Evolutionary conservation across 1,140 invertebrate species (phyloP).

Genomic region (Heliconius congener): DNA sequence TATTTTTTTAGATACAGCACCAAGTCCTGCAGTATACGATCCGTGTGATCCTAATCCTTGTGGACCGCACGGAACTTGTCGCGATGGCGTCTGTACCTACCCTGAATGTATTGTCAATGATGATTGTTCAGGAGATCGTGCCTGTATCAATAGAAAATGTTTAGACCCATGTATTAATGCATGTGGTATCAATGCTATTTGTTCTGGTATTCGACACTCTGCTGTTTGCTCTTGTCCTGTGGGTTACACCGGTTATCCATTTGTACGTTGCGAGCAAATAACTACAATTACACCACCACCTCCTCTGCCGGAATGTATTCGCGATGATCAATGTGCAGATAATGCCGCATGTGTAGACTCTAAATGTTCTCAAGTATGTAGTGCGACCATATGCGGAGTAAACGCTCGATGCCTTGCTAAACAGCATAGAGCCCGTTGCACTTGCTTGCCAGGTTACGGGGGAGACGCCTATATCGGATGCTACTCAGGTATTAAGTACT

Average conservation of each 20-base stretch:
- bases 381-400: constrained; percentile 86
- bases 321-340: constrained; percentile 91
- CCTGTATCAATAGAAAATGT: constrained; percentile 91
- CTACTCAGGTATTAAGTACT: constrained; percentile 83
- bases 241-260: constrained; percentile 90
- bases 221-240: constrained; percentile 85
- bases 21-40: constrained; percentile 75
- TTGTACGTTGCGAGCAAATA: constrained; percentile 85
- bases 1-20: constrained; percentile 46
- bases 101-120: constrained; percentile 93
- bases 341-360: constrained; percentile 91
- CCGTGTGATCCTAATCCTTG: constrained; percentile 92
- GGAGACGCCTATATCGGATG: constrained; percentile 92
- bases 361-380: constrained; percentile 90
- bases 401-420: constrained; percentile 92
- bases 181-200: constrained; percentile 93
- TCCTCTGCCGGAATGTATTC: constrained; percentile 88
- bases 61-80: constrained; percentile 89
- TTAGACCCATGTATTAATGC: constrained; percentile 90
- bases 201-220: constrained; percentile 89
- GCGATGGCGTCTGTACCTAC: constrained; percentile 89
- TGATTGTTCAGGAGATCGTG: constrained; percentile 90
- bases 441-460: constrained; percentile 91
- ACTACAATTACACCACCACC: constrained; percentile 66
- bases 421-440: constrained; percentile 91